These are phyloP conservation scores for Alectoris magna DNA, from an alignment of 2,797 vertebrate species.

Conservation along the genomic window DNA sequence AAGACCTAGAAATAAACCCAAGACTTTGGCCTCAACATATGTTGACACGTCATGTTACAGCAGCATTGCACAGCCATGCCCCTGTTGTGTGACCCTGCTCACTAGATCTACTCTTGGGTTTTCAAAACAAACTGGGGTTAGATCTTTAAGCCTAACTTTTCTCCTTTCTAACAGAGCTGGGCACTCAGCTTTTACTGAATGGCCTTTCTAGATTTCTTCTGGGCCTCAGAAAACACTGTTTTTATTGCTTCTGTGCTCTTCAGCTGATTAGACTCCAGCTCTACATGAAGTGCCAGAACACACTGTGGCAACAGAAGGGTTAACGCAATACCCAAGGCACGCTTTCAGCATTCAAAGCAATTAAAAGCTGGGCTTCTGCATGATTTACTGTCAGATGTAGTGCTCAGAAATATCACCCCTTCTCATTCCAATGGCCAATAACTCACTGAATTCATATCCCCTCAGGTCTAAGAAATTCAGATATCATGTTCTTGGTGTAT, in stretches of 20 bases:
- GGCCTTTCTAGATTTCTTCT: neutral
- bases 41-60: neutral
- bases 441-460: neutral
- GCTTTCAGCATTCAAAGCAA: neutral
- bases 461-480: neutral
- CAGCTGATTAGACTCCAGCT: neutral
- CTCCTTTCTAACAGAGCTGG: neutral
- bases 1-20: neutral
- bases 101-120: neutral
- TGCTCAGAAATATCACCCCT: neutral
- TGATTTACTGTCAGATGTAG: neutral
- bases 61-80: neutral
- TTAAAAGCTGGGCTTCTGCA: neutral
- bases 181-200: neutral
- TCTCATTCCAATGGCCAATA: neutral
- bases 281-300: neutral
- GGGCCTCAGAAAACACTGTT: neutral
- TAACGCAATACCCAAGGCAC: neutral
- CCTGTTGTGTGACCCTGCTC: neutral
- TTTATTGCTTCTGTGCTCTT: neutral
- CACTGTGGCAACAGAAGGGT: neutral
- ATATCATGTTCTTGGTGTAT: neutral
- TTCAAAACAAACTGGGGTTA: neutral
- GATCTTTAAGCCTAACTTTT: neutral
- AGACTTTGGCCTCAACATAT: neutral